Conservation (phyloP, 2,888 invertebrate species). For the Geophilus truncorum region DNA sequence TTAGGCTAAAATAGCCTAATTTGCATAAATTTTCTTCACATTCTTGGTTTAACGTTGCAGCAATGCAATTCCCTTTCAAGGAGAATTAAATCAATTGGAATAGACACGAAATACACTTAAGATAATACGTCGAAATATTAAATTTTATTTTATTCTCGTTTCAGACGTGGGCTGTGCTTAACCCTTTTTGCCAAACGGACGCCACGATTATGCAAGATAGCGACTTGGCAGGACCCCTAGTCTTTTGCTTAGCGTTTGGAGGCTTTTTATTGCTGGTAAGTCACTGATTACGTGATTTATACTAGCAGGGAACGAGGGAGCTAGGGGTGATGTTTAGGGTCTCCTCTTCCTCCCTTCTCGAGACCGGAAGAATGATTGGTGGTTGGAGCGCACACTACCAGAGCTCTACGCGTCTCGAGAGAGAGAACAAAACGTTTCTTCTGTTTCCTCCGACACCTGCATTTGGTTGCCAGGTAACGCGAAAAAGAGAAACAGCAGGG, state of each 20-base stretch:
- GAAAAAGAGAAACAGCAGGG: slow-evolving; percentile 11
- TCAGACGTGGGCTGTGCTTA: slow-evolving; percentile 41
- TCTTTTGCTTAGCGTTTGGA: slow-evolving; percentile 77
- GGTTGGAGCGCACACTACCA: background rate
- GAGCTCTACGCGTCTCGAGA: background rate
- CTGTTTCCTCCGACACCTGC: background rate
- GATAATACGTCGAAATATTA: no score
- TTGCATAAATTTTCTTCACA: background rate
- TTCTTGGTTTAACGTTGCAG: background rate
- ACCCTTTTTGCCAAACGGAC: slow-evolving; percentile 59
- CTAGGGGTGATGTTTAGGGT: background rate
- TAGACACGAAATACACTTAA: no score
- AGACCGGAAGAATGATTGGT: slow-evolving; percentile 16
- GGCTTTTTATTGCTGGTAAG: slow-evolving; percentile 53
- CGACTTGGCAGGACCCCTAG: slow-evolving; percentile 87
- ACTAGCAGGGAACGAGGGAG: background rate
- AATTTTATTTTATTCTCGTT: background rate
- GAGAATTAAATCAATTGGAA: background rate
- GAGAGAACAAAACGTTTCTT: slow-evolving; percentile 15
- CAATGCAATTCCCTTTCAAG: background rate
- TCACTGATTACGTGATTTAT: slow-evolving; percentile 37
- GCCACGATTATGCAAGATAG: slow-evolving; percentile 72
- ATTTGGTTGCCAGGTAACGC: slow-evolving; percentile 11
- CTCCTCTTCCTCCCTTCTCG: slow-evolving; percentile 3
- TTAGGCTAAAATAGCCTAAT: background rate